A percentile compares a stretch with the other conserved stretches of the same genome.
Conservation (phyloP, 2,888 invertebrate species). For the Lucinisca nassula region DNA sequence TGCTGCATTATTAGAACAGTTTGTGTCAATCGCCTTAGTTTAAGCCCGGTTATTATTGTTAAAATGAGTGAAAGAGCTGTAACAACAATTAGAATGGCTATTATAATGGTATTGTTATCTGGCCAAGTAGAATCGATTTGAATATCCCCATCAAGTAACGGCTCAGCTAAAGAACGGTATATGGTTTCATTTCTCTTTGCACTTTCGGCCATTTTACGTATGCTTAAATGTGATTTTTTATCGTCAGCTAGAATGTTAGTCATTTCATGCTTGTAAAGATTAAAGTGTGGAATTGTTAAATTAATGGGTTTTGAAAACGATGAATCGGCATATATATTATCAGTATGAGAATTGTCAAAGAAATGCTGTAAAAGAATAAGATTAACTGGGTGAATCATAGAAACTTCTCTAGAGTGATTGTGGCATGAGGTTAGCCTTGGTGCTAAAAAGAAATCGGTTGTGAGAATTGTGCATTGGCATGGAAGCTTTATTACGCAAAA, state of each 20-base stretch:
- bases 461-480: slow-evolving; percentile 43
- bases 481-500: slow-evolving; percentile 48
- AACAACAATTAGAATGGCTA: background rate
- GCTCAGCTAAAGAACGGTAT: slow-evolving; percentile 24
- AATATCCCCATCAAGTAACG: background rate
- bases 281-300: slow-evolving; percentile 12
- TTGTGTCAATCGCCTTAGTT: background rate
- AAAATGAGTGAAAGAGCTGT: background rate
- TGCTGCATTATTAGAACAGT: background rate
- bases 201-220: slow-evolving; percentile 1
- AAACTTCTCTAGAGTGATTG: background rate
- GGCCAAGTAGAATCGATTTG: background rate
- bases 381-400: slow-evolving; percentile 25
- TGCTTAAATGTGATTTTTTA: background rate
- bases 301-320: slow-evolving; percentile 9
- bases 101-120: background rate
- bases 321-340: slow-evolving; percentile 13
- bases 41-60: background rate
- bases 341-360: background rate
- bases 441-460: slow-evolving; percentile 18
- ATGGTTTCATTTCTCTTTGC: slow-evolving; percentile 19
- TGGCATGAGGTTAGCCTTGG: slow-evolving; percentile 36
- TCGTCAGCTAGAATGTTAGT: slow-evolving; percentile 16
- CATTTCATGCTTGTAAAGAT: slow-evolving; percentile 16
- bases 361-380: slow-evolving; percentile 19